Percentiles rank a stretch among this genome's conserved stretches.
Evolutionary conservation across 2,113 vertebrate species (phyloP).

Genomic region (Hyla sarda): DNA sequence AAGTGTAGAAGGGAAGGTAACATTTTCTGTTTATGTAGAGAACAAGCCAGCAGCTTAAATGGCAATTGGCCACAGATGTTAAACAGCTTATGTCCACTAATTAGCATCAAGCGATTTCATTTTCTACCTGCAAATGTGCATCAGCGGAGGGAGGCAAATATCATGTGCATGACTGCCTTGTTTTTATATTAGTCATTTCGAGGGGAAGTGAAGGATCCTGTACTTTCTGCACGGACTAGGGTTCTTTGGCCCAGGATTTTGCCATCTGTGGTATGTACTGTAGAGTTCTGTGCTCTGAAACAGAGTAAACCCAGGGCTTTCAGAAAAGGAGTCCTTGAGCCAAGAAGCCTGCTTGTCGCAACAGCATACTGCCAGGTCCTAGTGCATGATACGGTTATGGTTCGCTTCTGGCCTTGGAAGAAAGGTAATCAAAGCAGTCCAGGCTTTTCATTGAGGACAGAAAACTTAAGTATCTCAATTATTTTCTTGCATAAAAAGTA

Average conservation of each 20-base stretch:
- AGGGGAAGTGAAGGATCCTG: conserved; percentile 32
- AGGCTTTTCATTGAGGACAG: conserved; percentile 1
- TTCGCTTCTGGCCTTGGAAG: conserved; percentile 50
- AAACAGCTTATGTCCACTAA: conserved; percentile 57
- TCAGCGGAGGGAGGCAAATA: conserved; percentile 46
- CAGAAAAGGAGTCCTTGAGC: conserved; percentile 23
- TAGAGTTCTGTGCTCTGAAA: conserved; percentile 22
- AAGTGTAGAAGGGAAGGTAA: conserved; percentile 38
- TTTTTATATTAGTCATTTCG: conserved; percentile 50
- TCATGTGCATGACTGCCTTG: conserved; percentile 44
- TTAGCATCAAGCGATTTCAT: conserved; percentile 57
- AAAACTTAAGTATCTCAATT: not conserved
- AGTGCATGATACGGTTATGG: conserved; percentile 25
- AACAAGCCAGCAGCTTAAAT: conserved; percentile 47
- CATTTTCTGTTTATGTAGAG: conserved; percentile 53
- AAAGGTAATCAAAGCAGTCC: conserved; percentile 1
- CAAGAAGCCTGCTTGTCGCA: conserved; percentile 43
- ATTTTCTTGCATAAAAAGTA: not conserved
- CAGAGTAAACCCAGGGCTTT: conserved; percentile 25
- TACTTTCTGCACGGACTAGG: conserved; percentile 25
- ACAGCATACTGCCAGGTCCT: conserved; percentile 28
- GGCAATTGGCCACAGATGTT: conserved; percentile 57
- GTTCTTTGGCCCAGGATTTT: conserved; percentile 46
- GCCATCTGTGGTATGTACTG: conserved; percentile 52
- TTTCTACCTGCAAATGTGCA: conserved; percentile 56